Evolutionary conservation across 23 tunicate genomes (phyloP).

Genomic region (Trididemnum miniatum): DNA sequence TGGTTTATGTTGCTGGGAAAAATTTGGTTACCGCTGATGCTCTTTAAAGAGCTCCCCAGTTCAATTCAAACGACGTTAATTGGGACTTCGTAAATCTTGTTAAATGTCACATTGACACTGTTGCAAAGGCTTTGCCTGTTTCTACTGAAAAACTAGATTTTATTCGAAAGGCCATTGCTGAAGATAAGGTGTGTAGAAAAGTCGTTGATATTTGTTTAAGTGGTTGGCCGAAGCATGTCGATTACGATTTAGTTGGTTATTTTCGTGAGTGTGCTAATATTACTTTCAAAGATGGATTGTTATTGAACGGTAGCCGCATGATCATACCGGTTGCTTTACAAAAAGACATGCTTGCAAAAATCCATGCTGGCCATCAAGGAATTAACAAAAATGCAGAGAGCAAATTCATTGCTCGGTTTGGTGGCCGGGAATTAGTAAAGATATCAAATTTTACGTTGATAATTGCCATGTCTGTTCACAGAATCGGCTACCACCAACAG

Average conservation of each 20-base stretch:
- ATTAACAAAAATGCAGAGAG: constrained; percentile 13
- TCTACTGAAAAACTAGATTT: neutral
- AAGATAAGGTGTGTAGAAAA: neutral
- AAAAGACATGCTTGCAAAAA: neutral
- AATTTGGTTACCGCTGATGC: constrained; percentile 18
- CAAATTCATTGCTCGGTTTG: neutral
- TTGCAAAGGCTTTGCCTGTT: neutral
- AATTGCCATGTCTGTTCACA: constrained; percentile 14
- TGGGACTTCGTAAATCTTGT: neutral
- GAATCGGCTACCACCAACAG: neutral
- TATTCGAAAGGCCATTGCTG: neutral
- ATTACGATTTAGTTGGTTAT: neutral
- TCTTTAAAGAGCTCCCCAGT: neutral
- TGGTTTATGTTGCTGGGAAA: constrained; percentile 43
- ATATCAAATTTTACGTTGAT: neutral
- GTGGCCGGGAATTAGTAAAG: constrained; percentile 31
- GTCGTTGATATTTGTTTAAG: neutral
- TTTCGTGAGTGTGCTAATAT: neutral
- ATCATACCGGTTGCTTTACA: constrained; percentile 6
- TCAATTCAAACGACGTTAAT: neutral
- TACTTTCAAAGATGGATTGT: neutral
- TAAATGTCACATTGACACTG: neutral
- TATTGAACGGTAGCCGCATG: neutral
- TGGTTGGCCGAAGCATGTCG: constrained; percentile 17
- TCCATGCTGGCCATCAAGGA: constrained; percentile 24